phyloP scores from a whole-genome alignment of 2,797 vertebrate species.

The Bucorvus abyssinicus region DNA sequence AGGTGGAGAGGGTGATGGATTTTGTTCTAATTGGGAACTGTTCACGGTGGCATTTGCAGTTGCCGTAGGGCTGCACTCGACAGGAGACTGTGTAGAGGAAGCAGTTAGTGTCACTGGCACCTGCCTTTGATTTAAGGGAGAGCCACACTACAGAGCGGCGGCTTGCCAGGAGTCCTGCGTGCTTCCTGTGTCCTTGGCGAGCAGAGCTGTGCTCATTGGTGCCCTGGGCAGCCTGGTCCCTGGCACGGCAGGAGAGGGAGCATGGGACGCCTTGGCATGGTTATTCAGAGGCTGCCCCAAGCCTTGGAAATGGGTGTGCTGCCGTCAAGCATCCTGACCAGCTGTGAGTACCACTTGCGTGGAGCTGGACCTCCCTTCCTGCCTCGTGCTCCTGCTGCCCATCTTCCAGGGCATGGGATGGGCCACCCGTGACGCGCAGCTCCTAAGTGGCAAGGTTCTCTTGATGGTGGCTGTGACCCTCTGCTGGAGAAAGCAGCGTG shows the following conservation, averaged over 20 bases:
- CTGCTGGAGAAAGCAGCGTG: neutral
- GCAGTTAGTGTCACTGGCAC: slow-evolving; percentile 47
- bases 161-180: neutral
- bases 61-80: neutral
- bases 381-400: neutral
- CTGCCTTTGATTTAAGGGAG: slow-evolving; percentile 61
- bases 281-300: neutral
- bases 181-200: neutral
- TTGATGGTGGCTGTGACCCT: neutral
- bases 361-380: neutral
- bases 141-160: neutral
- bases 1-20: neutral
- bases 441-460: neutral
- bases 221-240: neutral
- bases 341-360: neutral
- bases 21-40: neutral
- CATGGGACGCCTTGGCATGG: rapidly evolving
- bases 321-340: neutral
- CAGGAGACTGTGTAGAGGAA: neutral
- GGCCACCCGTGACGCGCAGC: rapidly evolving
- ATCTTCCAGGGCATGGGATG: rapidly evolving
- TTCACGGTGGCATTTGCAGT: rapidly evolving
- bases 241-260: neutral
- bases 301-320: neutral
- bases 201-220: neutral